Percentiles rank a stretch among this genome's conserved stretches.
Conservation (phyloP, 2,113 vertebrate species). For the Potamarius usumacintae region DNA sequence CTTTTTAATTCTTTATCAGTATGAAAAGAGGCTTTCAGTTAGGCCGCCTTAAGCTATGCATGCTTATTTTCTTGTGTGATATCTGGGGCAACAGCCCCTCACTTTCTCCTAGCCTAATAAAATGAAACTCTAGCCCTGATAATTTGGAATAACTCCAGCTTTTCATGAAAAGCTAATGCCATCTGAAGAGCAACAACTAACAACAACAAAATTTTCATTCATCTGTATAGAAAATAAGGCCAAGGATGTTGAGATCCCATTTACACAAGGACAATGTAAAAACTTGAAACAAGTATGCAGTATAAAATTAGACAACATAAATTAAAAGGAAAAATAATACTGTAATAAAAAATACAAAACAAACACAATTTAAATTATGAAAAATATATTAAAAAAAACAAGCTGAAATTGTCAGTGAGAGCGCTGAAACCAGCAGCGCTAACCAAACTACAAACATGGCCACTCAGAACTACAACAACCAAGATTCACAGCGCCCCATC, state of each 20-base stretch:
- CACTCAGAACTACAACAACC: too few species aligned
- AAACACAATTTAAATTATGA: neutral
- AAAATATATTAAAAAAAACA: neutral
- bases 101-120: neutral
- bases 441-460: too few species aligned
- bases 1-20: conserved; percentile 46
- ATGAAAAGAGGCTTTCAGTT: conserved; percentile 44
- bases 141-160: neutral
- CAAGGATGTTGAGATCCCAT: neutral
- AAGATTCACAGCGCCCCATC: too few species aligned
- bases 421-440: too few species aligned
- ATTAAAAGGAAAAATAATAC: neutral
- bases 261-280: neutral
- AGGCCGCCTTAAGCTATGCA: conserved; percentile 27
- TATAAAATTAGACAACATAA: neutral
- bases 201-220: neutral
- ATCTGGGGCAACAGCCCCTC: conserved; percentile 47
- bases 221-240: neutral
- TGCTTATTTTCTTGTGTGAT: conserved; percentile 36
- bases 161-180: neutral
- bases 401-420: neutral
- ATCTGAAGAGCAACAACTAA: neutral
- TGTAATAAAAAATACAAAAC: neutral
- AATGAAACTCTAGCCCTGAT: neutral
- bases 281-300: neutral